Evolutionary conservation across 2,888 invertebrate species (phyloP).

Genomic region (Tricholauxania praeusta): DNA sequence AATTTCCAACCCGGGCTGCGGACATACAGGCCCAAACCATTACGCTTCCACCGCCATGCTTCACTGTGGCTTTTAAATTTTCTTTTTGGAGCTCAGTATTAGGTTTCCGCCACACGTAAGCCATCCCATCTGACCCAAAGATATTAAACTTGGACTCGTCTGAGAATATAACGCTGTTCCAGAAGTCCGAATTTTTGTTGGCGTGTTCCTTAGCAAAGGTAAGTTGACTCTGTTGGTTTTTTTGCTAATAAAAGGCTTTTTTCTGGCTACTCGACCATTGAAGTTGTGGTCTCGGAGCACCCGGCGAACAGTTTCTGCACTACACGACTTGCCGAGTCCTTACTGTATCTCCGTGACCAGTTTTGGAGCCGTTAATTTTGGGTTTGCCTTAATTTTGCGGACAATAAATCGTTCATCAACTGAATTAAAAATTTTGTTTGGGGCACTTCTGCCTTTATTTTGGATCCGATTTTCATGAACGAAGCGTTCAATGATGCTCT

Average conservation of each 20-base stretch:
- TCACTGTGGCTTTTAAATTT: constrained; percentile 29
- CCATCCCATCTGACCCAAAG: constrained; percentile 34
- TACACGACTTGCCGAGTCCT: too few relatives aligned
- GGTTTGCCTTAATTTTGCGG: too few relatives aligned
- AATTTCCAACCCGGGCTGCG: constrained; percentile 37
- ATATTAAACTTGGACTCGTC: constrained; percentile 40
- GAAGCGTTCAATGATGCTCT: too few relatives aligned
- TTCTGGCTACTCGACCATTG: too few relatives aligned
- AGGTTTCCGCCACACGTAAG: constrained; percentile 32
- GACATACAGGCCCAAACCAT: constrained; percentile 39
- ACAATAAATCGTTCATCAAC: too few relatives aligned
- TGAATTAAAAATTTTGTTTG: too few relatives aligned
- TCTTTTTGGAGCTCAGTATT: constrained; percentile 30
- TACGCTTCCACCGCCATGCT: constrained; percentile 37
- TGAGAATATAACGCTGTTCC: constrained; percentile 34
- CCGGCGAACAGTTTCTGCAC: too few relatives aligned
- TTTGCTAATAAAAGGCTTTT: constrained; percentile 39
- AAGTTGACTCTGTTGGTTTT: constrained; percentile 12
- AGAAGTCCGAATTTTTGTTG: constrained; percentile 27
- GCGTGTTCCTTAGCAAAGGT: constrained; percentile 27
- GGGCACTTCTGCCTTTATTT: too few relatives aligned
- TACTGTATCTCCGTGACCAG: too few relatives aligned
- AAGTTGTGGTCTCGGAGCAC: too few relatives aligned
- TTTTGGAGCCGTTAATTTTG: too few relatives aligned
- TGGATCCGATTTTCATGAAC: too few relatives aligned